phyloP scores from a whole-genome alignment of 1,140 invertebrate species.

The Nasonia vitripennis region DNA sequence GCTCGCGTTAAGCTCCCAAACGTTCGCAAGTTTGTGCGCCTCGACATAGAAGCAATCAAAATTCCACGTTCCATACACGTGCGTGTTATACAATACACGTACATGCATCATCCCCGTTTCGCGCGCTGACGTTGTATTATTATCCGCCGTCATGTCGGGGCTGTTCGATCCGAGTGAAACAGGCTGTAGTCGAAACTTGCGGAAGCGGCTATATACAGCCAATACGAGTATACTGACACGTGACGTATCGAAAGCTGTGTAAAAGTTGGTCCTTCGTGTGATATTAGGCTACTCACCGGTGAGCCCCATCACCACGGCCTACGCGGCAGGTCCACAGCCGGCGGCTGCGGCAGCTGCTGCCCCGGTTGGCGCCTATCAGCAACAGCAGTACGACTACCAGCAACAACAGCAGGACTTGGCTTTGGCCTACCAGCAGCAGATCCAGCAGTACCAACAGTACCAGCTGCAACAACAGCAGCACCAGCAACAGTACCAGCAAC shows the following conservation, averaged over 20 bases:
- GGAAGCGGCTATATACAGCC: too few species aligned
- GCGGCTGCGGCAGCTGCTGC: neutral
- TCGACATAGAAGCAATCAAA: neutral
- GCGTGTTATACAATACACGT: too few species aligned
- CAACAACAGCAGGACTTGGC: constrained; percentile 54
- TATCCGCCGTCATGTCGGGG: too few species aligned
- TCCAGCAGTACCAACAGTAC: constrained; percentile 58
- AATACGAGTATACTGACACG: too few species aligned
- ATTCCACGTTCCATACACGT: neutral
- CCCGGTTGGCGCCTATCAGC: neutral
- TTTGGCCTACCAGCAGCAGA: constrained; percentile 60
- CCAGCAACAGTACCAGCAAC: constrained; percentile 27
- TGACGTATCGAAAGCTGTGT: constrained; percentile 41
- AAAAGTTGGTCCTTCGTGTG: neutral
- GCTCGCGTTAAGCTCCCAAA: neutral
- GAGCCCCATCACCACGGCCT: neutral
- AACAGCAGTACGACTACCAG: constrained; percentile 36
- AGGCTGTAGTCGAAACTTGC: too few species aligned
- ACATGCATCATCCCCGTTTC: neutral
- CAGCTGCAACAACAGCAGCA: constrained; percentile 55
- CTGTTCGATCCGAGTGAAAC: too few species aligned
- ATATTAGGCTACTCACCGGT: constrained; percentile 6
- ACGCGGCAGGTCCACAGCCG: constrained; percentile 17
- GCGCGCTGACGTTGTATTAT: constrained; percentile 26
- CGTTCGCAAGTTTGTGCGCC: neutral